phyloP scores from a whole-genome alignment of 2,888 invertebrate genomes.

The Leucozona laternaria region DNA sequence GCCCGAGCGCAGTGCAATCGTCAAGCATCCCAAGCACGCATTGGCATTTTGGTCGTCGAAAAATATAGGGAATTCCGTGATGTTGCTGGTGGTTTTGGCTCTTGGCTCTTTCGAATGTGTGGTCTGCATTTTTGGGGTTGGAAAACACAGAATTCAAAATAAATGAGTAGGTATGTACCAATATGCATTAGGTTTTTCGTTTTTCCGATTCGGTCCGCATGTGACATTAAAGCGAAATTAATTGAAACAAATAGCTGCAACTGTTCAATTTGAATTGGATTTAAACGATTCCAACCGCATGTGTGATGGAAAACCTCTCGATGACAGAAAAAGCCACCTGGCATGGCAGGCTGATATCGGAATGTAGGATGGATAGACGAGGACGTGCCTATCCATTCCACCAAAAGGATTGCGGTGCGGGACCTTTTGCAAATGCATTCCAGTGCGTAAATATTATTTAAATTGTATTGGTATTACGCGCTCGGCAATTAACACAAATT shows the following conservation, averaged over 20 bases:
- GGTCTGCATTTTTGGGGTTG: constrained; percentile 65
- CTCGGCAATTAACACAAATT: constrained; percentile 71
- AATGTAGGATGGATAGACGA: not conserved
- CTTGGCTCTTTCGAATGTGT: constrained; percentile 41
- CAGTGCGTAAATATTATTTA: constrained; percentile 70
- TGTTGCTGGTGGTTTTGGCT: constrained; percentile 48
- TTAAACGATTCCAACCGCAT: constrained; percentile 70
- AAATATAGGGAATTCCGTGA: constrained; percentile 58
- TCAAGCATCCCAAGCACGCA: constrained; percentile 59
- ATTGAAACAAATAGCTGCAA: constrained; percentile 73
- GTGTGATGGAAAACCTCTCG: constrained; percentile 62
- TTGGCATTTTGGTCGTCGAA: constrained; percentile 27
- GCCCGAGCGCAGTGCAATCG: constrained; percentile 29
- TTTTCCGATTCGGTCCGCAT: constrained; percentile 12
- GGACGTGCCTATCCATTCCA: not conserved
- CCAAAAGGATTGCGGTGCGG: not conserved
- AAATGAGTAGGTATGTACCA: constrained; percentile 30
- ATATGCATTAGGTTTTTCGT: not conserved
- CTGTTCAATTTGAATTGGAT: constrained; percentile 73
- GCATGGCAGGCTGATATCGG: not conserved
- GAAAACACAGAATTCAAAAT: constrained; percentile 48
- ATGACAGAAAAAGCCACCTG: constrained; percentile 71
- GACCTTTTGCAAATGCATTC: constrained; percentile 50
- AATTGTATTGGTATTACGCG: constrained; percentile 67
- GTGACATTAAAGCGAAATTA: constrained; percentile 73